A percentile compares a stretch with the other conserved stretches of the same genome.
phyloP scores from a whole-genome alignment of 2,113 vertebrate genomes.

The Phalacrocorax carbo region DNA sequence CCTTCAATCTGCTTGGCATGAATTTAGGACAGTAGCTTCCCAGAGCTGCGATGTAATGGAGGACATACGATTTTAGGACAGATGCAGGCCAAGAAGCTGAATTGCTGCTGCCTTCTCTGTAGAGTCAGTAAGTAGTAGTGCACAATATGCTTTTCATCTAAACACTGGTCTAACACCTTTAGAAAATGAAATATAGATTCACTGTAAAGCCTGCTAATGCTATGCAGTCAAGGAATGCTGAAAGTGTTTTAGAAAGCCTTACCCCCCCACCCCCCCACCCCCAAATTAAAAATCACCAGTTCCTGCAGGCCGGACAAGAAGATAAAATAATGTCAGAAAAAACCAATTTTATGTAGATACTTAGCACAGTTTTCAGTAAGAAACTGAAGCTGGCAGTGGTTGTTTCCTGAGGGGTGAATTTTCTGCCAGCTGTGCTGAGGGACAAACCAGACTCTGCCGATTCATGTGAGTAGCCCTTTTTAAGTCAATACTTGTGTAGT shows the following conservation, averaged over 20 bases:
- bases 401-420: neutral
- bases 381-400: neutral
- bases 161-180: conserved; percentile 13
- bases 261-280: accelerated
- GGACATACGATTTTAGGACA: neutral
- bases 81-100: neutral
- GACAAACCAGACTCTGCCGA: neutral
- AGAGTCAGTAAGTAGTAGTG: neutral
- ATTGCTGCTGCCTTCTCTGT: neutral
- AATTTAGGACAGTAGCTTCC: neutral
- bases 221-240: neutral
- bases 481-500: neutral
- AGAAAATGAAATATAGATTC: conserved; percentile 17
- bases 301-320: neutral
- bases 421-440: neutral
- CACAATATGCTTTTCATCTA: conserved; percentile 22
- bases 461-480: neutral
- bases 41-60: neutral
- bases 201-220: neutral
- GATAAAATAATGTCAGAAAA: neutral
- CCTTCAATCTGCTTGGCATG: neutral
- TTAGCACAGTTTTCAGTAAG: neutral
- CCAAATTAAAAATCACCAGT: neutral
- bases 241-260: neutral
- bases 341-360: neutral